phyloP scores from a whole-genome alignment of 2,888 invertebrate species.

The Malacosoma neustria region DNA sequence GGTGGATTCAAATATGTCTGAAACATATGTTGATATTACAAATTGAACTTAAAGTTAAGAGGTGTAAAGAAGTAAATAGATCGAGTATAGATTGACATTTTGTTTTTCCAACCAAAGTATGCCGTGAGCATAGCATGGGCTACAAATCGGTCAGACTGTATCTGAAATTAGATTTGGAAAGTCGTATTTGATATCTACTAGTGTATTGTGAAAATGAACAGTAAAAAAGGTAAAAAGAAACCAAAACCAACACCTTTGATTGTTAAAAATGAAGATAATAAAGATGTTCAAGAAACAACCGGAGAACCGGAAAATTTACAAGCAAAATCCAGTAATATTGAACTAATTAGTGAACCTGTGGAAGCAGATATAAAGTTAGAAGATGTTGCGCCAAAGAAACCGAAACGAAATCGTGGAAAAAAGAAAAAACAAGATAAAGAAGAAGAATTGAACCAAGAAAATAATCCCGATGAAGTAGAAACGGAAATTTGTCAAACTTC shows the following conservation, averaged over 20 bases:
- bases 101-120: conserved; percentile 35
- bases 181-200: conserved; percentile 28
- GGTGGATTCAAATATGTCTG: too few relatives aligned
- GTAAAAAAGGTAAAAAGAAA: conserved; percentile 44
- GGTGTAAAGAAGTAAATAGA: neutral
- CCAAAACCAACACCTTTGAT: conserved; percentile 23
- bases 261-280: conserved; percentile 13
- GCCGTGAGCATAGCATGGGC: conserved; percentile 49
- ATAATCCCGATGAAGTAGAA: conserved; percentile 1
- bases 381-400: conserved; percentile 52
- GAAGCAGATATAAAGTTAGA: conserved; percentile 15
- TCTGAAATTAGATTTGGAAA: conserved; percentile 50
- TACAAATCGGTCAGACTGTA: conserved; percentile 54
- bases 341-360: conserved; percentile 24
- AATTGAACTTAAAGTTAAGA: too few relatives aligned
- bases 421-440: conserved; percentile 45
- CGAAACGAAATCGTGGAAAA: conserved; percentile 58
- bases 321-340: conserved; percentile 16
- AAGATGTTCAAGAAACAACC: conserved; percentile 13
- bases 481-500: neutral
- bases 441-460: conserved; percentile 18
- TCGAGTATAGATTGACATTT: conserved; percentile 43
- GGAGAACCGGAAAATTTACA: conserved; percentile 18
- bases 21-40: too few relatives aligned
- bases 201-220: conserved; percentile 55